Conservation (phyloP, 2,888 invertebrate species). For the Ellobium chinense region DNA sequence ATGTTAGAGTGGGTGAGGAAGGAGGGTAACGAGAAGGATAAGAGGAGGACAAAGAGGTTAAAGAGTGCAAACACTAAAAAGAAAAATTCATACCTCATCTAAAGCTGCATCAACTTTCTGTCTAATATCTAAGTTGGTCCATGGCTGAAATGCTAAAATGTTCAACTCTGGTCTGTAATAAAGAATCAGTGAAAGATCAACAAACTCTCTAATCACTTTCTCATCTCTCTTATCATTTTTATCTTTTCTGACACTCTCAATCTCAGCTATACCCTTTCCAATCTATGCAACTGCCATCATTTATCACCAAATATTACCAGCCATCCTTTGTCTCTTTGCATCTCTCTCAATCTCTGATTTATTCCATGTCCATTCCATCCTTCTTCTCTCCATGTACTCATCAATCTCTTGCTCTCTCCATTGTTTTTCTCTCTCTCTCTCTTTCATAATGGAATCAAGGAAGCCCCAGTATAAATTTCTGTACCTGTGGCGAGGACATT, state of each 20-base stretch:
- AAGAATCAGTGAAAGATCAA: background rate
- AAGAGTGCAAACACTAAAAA: too few species aligned
- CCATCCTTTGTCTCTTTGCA: too few species aligned
- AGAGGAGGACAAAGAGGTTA: too few species aligned
- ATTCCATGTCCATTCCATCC: background rate
- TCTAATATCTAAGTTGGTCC: slow-evolving; percentile 85
- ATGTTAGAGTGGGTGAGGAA: too few species aligned
- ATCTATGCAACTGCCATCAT: too few species aligned
- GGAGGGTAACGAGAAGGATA: too few species aligned
- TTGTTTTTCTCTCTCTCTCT: background rate
- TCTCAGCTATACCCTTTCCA: too few species aligned
- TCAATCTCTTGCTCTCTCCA: background rate
- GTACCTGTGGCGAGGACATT: slow-evolving; percentile 77
- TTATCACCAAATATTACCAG: too few species aligned
- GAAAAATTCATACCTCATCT: slow-evolving; percentile 81
- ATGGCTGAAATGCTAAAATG: slow-evolving; percentile 82
- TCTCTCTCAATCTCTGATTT: too few species aligned
- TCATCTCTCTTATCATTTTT: too few species aligned
- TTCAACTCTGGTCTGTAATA: slow-evolving; percentile 76
- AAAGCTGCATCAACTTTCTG: slow-evolving; percentile 87
- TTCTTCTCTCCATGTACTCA: background rate
- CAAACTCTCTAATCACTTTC: background rate
- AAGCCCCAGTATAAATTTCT: background rate
- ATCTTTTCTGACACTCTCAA: too few species aligned
- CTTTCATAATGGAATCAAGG: too few species aligned